Percentiles rank a stretch among this genome's conserved stretches.
Conservation (phyloP, 2,113 vertebrate species). For the Diglossa brunneiventris region DNA sequence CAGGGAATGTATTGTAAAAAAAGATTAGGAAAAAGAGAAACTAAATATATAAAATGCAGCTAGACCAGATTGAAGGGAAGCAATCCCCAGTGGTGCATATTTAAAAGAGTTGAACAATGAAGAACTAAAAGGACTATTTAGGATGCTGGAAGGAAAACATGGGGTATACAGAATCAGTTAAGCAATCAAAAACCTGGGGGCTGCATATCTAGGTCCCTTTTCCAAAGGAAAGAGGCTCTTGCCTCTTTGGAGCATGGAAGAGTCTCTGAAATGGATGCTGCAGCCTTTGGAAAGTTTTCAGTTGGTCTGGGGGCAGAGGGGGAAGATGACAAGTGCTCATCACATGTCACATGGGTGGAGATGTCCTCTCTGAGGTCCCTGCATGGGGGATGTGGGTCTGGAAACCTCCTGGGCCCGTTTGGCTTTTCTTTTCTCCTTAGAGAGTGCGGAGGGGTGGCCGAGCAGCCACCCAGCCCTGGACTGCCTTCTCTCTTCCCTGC, state of each 20-base stretch:
- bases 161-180: not conserved
- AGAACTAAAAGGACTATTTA: not conserved
- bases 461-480: not conserved
- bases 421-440: not conserved
- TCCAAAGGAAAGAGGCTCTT: not conserved
- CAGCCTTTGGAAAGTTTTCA: not conserved
- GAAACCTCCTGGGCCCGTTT: not conserved
- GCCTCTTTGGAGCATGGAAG: not conserved
- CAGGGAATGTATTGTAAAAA: slow-evolving; percentile 21
- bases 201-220: not conserved
- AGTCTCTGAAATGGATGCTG: not conserved
- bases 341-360: accelerated
- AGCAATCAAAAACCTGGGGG: not conserved
- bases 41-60: slow-evolving; percentile 24
- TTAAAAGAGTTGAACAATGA: slow-evolving; percentile 7
- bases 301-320: accelerated
- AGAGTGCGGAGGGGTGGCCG: not conserved
- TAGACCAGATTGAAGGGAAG: not conserved
- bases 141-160: not conserved
- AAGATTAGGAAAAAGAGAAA: slow-evolving; percentile 38
- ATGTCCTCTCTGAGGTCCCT: not conserved
- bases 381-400: not conserved
- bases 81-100: not conserved
- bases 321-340: accelerated
- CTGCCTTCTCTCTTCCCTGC: not conserved